Percentiles rank a stretch among this genome's conserved stretches.
phyloP scores from a whole-genome alignment of 2,888 invertebrate species.

The Osmoderma eremita region DNA sequence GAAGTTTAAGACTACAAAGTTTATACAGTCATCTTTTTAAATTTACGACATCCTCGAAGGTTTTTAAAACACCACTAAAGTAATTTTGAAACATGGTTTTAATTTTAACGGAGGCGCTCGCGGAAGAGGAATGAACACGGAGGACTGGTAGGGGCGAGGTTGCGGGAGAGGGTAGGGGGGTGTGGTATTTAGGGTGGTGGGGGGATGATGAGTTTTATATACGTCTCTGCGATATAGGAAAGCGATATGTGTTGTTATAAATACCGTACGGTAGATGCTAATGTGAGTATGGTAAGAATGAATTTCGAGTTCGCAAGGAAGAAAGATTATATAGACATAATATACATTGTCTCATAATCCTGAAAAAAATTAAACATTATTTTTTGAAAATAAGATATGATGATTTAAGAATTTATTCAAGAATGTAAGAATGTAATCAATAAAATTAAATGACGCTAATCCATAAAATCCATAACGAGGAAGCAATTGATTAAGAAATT shows the following conservation, averaged over 20 bases:
- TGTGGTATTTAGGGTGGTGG: neutral
- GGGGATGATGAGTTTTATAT: constrained; percentile 23
- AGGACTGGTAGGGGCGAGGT: neutral
- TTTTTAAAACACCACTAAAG: constrained; percentile 63
- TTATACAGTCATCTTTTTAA: constrained; percentile 63
- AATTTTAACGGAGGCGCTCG: constrained; percentile 58
- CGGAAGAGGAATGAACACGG: constrained; percentile 10
- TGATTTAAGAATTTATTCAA: too few species aligned
- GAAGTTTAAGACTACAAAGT: constrained; percentile 60
- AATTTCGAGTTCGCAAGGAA: too few species aligned
- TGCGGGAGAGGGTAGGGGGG: neutral
- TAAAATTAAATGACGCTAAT: too few species aligned
- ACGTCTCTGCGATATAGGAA: constrained; percentile 47
- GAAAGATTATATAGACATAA: too few species aligned
- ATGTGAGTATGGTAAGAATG: too few species aligned
- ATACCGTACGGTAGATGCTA: constrained; percentile 31
- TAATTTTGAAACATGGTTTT: constrained; percentile 64
- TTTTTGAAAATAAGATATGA: too few species aligned
- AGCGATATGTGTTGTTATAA: neutral
- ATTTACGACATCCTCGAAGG: constrained; percentile 63
- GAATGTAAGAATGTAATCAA: too few species aligned
- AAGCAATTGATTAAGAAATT: too few species aligned
- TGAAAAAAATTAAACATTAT: too few species aligned
- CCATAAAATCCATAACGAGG: too few species aligned
- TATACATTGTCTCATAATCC: too few species aligned